These are phyloP conservation scores for Anniella stebbinsi DNA, from an alignment of 2,797 vertebrate species.

Conservation along the genomic window DNA sequence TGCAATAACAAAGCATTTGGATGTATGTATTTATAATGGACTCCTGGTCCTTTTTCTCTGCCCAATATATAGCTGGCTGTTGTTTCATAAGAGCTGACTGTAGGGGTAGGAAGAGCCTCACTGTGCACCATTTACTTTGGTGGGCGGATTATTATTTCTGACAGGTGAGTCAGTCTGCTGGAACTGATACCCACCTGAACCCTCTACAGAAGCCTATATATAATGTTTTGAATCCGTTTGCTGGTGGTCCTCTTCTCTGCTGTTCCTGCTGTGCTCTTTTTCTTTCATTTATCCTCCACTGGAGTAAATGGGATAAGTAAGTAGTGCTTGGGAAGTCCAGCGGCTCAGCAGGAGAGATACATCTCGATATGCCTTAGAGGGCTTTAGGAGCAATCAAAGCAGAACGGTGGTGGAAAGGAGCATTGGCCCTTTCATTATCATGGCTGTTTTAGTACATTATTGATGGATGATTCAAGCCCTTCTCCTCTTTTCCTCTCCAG, in stretches of 20 bases:
- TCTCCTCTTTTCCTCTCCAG: background rate
- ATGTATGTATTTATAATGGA: background rate
- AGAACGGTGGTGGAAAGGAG: background rate
- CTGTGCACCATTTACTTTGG: conserved; percentile 37
- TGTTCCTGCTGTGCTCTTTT: conserved; percentile 35
- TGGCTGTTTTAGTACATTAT: conserved; percentile 8
- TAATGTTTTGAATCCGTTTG: conserved; percentile 50
- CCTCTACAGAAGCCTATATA: conserved; percentile 29
- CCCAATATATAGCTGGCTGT: background rate
- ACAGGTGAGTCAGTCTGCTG: conserved; percentile 52
- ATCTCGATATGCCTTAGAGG: conserved; percentile 23
- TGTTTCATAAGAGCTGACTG: conserved; percentile 39
- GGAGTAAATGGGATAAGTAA: conserved; percentile 12
- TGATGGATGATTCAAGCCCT: background rate
- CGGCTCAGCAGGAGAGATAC: conserved; percentile 1
- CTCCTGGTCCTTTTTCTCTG: conserved; percentile 4
- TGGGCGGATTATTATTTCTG: conserved; percentile 49
- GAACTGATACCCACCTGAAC: conserved; percentile 44
- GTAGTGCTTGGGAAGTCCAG: conserved; percentile 12
- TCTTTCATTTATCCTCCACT: conserved; percentile 20
- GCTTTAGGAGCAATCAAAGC: background rate
- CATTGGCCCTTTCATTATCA: background rate
- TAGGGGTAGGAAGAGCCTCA: conserved; percentile 17
- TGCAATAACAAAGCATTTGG: background rate
- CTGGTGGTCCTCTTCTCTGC: background rate